A percentile compares a stretch with the other conserved stretches of the same genome.
Evolutionary conservation across 1,140 invertebrate species (phyloP).

Genomic region (Steinernema feltiae): DNA sequence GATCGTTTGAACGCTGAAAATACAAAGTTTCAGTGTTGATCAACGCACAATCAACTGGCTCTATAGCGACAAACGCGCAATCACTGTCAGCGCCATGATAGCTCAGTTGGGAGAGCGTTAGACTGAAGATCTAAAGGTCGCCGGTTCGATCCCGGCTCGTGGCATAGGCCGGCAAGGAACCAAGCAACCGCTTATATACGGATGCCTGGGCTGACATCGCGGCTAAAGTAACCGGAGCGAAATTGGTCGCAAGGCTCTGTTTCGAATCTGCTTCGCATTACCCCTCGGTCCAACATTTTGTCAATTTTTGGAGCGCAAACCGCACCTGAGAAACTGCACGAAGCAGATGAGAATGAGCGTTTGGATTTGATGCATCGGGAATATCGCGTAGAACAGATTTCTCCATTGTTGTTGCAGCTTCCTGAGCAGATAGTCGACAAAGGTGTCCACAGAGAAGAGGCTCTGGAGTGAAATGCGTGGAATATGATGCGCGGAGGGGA

Average conservation of each 20-base stretch:
- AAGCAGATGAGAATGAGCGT: constrained; percentile 50
- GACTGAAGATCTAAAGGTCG: constrained; percentile 62
- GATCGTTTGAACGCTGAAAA: constrained; percentile 41
- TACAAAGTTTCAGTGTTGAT: too few species aligned
- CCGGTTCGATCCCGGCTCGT: constrained; percentile 59
- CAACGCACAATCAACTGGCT: too few species aligned
- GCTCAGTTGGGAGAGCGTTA: constrained; percentile 59
- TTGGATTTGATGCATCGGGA: constrained; percentile 50
- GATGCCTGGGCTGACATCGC: constrained; percentile 10
- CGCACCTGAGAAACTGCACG: constrained; percentile 49
- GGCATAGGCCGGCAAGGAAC: constrained; percentile 8
- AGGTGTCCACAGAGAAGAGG: constrained; percentile 31
- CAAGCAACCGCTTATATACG: neutral
- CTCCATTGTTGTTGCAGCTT: constrained; percentile 52
- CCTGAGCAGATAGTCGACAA: constrained; percentile 46
- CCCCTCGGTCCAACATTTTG: constrained; percentile 1
- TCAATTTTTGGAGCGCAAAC: too few species aligned
- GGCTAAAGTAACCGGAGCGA: neutral
- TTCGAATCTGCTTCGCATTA: constrained; percentile 1
- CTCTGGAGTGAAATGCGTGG: neutral
- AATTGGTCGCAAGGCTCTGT: neutral
- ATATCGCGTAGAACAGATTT: constrained; percentile 45
- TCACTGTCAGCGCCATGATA: constrained; percentile 26
- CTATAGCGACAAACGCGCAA: neutral
- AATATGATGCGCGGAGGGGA: constrained; percentile 20